Percentiles rank a stretch among this genome's conserved stretches.
phyloP scores from a whole-genome alignment of 2,113 vertebrate genomes.

The Sinocyclocheilus rhinocerous region DNA sequence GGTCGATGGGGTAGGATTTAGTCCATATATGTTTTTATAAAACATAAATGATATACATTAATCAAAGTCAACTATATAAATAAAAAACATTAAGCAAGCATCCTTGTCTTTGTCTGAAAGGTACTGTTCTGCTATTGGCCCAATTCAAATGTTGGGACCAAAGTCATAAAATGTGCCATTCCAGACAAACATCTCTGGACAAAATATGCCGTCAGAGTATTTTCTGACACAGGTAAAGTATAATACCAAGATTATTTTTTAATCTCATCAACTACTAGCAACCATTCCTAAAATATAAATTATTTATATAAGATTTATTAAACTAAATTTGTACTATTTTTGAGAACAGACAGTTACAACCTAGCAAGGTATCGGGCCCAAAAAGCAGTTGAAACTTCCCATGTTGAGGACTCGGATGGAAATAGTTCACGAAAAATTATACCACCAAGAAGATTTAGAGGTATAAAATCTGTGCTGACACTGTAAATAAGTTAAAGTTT shows the following conservation, averaged over 20 bases:
- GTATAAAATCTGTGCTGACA: background rate
- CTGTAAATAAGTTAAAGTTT: background rate
- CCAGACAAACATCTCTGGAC: background rate
- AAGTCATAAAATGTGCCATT: background rate
- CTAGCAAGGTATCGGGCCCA: background rate
- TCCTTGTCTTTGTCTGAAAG: background rate
- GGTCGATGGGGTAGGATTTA: background rate
- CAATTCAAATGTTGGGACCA: background rate
- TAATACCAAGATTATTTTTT: background rate
- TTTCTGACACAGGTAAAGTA: constrained; percentile 12
- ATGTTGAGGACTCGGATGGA: constrained; percentile 1
- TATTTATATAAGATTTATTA: background rate
- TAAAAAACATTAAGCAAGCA: background rate
- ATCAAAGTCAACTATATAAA: background rate
- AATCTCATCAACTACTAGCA: background rate
- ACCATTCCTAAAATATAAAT: background rate
- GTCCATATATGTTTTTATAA: background rate
- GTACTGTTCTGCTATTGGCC: background rate
- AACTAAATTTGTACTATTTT: background rate
- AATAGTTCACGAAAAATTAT: background rate
- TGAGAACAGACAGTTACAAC: constrained; percentile 3
- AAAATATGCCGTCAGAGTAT: background rate
- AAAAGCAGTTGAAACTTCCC: constrained; percentile 3
- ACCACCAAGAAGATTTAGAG: constrained; percentile 2
- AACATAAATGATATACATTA: background rate